phyloP scores from a whole-genome alignment of 2,888 invertebrate species.

The Dendrolimus pini region DNA sequence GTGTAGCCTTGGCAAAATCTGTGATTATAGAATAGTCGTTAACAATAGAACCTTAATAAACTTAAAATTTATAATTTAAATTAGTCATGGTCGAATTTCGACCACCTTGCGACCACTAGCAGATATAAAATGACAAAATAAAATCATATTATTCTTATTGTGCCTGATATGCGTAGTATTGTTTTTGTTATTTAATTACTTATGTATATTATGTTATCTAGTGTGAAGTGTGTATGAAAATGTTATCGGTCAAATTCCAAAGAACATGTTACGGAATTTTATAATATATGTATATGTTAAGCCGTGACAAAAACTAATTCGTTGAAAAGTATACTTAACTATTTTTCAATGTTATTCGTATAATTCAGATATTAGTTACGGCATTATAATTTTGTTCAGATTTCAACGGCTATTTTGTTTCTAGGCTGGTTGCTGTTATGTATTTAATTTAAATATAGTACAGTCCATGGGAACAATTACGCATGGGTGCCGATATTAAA shows the following conservation, averaged over 20 bases:
- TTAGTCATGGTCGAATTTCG: no score
- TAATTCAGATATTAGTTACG: background rate
- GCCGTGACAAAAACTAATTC: background rate
- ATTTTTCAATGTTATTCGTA: background rate
- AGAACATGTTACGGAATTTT: background rate
- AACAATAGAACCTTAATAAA: no score
- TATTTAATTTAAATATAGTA: background rate
- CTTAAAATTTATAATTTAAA: no score
- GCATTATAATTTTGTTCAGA: no score
- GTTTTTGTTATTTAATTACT: no score
- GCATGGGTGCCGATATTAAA: background rate
- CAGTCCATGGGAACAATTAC: background rate
- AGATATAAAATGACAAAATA: no score
- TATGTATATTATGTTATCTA: background rate
- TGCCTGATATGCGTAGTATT: no score
- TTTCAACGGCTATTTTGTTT: no score
- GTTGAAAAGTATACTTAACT: background rate
- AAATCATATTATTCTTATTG: no score
- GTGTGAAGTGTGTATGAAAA: background rate
- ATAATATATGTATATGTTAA: background rate
- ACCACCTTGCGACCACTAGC: no score
- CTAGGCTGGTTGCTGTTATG: background rate
- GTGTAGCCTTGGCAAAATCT: no score
- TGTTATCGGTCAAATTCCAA: background rate
- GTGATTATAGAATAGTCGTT: no score